These are phyloP conservation scores for Synergus gifuensis DNA, from an alignment of 2,888 invertebrate genomes.

Conservation along the genomic window DNA sequence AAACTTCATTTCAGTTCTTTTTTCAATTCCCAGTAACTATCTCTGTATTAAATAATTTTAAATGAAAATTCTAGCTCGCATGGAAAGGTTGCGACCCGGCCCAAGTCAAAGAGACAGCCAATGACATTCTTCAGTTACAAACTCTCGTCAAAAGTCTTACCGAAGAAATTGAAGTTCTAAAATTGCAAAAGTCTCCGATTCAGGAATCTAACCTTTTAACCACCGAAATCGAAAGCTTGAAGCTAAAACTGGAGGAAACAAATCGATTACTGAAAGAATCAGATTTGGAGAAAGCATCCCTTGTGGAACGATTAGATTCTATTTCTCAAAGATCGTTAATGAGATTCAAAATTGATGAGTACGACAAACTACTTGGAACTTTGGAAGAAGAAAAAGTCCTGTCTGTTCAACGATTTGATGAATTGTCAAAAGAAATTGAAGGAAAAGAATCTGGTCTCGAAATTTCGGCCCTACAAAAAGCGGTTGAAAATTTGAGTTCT, in stretches of 20 bases:
- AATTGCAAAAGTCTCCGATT: conserved; percentile 28
- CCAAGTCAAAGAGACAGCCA: not conserved
- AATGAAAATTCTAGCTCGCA: conserved; percentile 8
- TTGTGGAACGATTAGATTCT: conserved; percentile 37
- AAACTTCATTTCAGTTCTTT: conserved; percentile 13
- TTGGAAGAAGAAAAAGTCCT: conserved; percentile 9
- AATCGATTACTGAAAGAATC: conserved; percentile 35
- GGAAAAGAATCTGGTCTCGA: not conserved
- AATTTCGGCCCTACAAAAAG: conserved; percentile 11
- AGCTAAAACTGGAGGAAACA: conserved; percentile 22
- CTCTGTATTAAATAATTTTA: not conserved
- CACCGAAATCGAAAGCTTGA: conserved; percentile 5
- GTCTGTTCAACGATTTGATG: conserved; percentile 2
- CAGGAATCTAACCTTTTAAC: not conserved
- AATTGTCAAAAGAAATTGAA: conserved; percentile 20
- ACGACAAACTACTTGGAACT: not conserved
- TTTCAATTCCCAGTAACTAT: conserved; percentile 2
- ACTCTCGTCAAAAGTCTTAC: conserved; percentile 27
- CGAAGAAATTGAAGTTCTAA: conserved; percentile 42
- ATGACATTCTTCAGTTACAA: conserved; percentile 10
- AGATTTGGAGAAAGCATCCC: conserved; percentile 16
- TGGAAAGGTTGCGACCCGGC: conserved; percentile 7
- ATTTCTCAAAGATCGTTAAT: not conserved
- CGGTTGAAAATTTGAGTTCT: conserved; percentile 27
- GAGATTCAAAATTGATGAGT: conserved; percentile 21